Evolutionary conservation across 2,113 vertebrate genomes (phyloP).

Genomic region (Mastomys coucha): DNA sequence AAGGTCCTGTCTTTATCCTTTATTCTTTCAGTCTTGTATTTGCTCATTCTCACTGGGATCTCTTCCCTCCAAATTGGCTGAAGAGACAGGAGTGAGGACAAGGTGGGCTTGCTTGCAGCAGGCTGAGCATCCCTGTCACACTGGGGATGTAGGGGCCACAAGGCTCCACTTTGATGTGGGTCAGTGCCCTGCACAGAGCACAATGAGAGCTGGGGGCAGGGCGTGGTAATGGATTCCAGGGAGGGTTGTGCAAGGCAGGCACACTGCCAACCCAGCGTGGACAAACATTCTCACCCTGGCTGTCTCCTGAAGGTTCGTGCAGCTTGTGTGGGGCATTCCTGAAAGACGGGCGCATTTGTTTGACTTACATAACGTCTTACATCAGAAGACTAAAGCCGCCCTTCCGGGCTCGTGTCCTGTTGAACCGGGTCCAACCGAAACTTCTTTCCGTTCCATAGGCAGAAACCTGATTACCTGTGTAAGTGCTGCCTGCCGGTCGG

Average conservation of each 20-base stretch:
- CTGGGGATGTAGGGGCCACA: not conserved
- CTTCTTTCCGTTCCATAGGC: constrained; percentile 73
- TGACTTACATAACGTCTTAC: constrained; percentile 71
- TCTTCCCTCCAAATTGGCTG: not conserved
- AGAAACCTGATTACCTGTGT: constrained; percentile 55
- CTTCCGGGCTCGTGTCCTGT: constrained; percentile 83
- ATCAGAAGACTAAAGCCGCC: constrained; percentile 67
- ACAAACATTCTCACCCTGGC: constrained; percentile 61
- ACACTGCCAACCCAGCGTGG: not conserved
- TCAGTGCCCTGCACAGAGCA: not conserved
- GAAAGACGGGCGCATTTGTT: constrained; percentile 62
- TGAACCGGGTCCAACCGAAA: constrained; percentile 78
- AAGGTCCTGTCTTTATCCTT: not conserved
- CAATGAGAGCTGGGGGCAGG: not conserved
- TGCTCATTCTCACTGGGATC: not conserved
- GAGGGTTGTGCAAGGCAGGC: not conserved
- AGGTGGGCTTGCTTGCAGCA: not conserved
- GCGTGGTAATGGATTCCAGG: not conserved
- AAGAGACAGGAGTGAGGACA: not conserved
- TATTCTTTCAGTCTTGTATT: not conserved
- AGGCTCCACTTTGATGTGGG: not conserved
- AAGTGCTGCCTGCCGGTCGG: constrained; percentile 25
- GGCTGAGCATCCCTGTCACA: not conserved
- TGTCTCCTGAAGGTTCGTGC: constrained; percentile 45
- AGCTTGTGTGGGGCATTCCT: constrained; percentile 64